Evolutionary conservation across 1,140 invertebrate genomes (phyloP), one percentile per base, ranked within the genome.

Genomic region (Anastrepha obliqua): DNA sequence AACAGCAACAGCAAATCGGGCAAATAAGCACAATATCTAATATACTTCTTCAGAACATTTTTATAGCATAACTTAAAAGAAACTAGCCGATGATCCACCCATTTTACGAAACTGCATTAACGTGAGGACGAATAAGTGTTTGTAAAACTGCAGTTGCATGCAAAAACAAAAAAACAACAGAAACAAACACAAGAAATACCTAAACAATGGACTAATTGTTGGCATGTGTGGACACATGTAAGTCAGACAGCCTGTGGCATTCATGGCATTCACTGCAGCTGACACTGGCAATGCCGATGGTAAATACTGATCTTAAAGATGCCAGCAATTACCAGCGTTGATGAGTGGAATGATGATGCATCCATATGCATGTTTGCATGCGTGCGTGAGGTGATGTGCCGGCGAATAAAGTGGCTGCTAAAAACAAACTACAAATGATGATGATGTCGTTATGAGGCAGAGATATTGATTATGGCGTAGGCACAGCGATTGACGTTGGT

Each of bases 171-270:
- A 17, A 15, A 5, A 62, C 13, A 62, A 13, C 60, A 62, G 4
- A n/a, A 15, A n/a, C 13, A 62, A 62, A n/a, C 7, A n/a, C 7
- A 62, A 62, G 15, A 62, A 81, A 17, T 58, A 81, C 11, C 74
- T 81, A 81, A 58, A 81, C 74, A 81, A 81, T 55, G 74, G 74
- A 81, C 55, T 81, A 55, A 81, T 81, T 81, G 74, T 81, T 81
- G 47, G 47, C 47, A 81, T 3, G 8, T 81, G 4, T 13, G 44
- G 74, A 15, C 74, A 55, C 55, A 15, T 29, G 8, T 8, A 8
- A 81, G 15, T 58, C 74, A 11, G 6, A 3, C 47, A 8, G 3
- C 70, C 13, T 0, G 15, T 47, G 44, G 9, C 29, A 29, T 29
- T 29, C 29, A 29, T 29, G 29, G 29, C 29, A 29, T 29, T 29